Conservation (phyloP, 2,113 vertebrate genomes). For the Spermophilus dauricus region DNA sequence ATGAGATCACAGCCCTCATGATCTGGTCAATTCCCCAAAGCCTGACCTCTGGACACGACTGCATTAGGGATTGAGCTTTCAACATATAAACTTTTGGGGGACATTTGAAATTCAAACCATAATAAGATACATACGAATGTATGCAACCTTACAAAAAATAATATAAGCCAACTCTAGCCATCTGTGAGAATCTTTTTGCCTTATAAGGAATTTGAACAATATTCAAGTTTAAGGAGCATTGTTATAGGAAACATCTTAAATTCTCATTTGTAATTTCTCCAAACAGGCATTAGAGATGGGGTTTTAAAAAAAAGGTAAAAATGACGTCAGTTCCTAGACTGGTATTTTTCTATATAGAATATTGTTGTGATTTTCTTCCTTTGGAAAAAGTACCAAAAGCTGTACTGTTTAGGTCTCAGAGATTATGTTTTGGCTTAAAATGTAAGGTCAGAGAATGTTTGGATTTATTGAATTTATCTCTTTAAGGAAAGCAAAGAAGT, state of each 20-base stretch:
- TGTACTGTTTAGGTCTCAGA: conserved; percentile 53
- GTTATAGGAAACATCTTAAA: conserved; percentile 45
- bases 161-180: conserved; percentile 33
- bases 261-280: conserved; percentile 36
- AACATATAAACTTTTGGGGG: neutral
- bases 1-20: neutral
- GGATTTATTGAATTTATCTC: conserved; percentile 64
- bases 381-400: conserved; percentile 50
- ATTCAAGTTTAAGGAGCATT: conserved; percentile 59
- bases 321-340: conserved; percentile 40
- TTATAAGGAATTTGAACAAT: conserved; percentile 40
- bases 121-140: neutral
- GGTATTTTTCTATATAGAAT: conserved; percentile 47
- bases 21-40: neutral
- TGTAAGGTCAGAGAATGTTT: conserved; percentile 52
- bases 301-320: conserved; percentile 36
- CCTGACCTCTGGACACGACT: neutral
- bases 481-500: conserved; percentile 59
- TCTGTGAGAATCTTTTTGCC: conserved; percentile 23
- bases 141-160: conserved; percentile 39
- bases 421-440: conserved; percentile 64
- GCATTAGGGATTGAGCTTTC: neutral
- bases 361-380: conserved; percentile 57
- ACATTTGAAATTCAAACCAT: neutral
- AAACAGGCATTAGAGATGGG: neutral